These are phyloP conservation scores for Holocentrus rufus DNA, from an alignment of 2,797 vertebrate genomes.

Conservation along the genomic window DNA sequence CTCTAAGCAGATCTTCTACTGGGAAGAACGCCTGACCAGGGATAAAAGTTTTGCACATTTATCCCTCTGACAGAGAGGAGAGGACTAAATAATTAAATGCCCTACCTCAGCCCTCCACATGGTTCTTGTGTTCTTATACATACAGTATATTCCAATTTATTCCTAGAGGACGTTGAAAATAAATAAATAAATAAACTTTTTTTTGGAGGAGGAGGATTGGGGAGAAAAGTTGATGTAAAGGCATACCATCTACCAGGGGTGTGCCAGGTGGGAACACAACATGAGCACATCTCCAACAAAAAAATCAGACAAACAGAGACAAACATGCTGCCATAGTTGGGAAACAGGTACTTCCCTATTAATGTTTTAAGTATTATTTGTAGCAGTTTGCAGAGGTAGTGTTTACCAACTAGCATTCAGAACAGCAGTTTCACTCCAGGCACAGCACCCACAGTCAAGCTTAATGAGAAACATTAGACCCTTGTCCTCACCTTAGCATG, in stretches of 20 bases:
- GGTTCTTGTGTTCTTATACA: conserved; percentile 42
- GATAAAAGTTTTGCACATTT: conserved; percentile 76
- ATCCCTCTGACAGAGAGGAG: conserved; percentile 66
- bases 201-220: not conserved
- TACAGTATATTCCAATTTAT: conserved; percentile 20
- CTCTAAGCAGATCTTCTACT: conserved; percentile 72
- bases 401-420: conserved; percentile 4
- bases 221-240: not conserved
- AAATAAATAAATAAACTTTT: not conserved
- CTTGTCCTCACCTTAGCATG: conserved; percentile 37
- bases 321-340: not conserved
- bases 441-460: conserved; percentile 21
- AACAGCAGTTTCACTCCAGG: conserved; percentile 22
- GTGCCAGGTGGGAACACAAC: not conserved
- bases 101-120: conserved; percentile 52
- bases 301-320: not conserved
- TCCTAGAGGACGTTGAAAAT: conserved; percentile 16
- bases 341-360: not conserved
- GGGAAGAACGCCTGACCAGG: conserved; percentile 68
- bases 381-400: conserved; percentile 9
- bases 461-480: conserved; percentile 52
- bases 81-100: conserved; percentile 70
- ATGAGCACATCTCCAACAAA: not conserved
- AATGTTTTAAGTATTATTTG: conserved; percentile 1
- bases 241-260: not conserved